phyloP scores from a whole-genome alignment of 2,797 vertebrate species.

The Hylomyscus alleni region DNA sequence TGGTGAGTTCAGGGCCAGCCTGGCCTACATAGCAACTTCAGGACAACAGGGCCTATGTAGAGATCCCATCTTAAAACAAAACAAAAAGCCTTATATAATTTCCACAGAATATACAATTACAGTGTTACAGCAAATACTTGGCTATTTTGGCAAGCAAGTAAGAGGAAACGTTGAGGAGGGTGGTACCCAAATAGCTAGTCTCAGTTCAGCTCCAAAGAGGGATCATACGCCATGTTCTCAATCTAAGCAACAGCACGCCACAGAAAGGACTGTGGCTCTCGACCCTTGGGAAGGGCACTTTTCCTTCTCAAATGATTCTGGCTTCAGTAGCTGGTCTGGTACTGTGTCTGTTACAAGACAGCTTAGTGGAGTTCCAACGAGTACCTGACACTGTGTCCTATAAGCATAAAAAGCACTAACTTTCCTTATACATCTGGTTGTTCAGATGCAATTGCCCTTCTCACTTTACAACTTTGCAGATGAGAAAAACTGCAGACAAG shows the following conservation, averaged over 20 bases:
- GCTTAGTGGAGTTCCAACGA: not conserved
- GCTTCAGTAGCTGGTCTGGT: not conserved
- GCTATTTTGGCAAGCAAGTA: conserved; percentile 5
- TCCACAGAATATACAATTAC: not conserved
- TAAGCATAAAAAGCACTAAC: not conserved
- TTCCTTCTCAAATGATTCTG: not conserved
- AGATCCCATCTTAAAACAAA: not conserved
- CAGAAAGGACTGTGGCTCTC: not conserved
- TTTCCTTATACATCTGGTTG: not conserved
- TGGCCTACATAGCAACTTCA: not conserved
- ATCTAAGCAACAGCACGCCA: not conserved
- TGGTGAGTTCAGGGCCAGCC: not conserved
- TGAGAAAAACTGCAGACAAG: not conserved
- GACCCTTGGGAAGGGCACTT: not conserved
- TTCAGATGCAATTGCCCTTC: not conserved
- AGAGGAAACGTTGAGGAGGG: not conserved
- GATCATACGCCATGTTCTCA: not conserved
- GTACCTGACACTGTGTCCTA: not conserved
- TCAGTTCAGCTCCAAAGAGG: not conserved
- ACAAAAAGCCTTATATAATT: not conserved
- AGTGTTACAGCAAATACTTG: not conserved
- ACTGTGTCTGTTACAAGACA: not conserved
- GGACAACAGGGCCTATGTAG: not conserved
- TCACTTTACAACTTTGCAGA: conserved; percentile 1
- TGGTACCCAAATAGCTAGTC: not conserved